A percentile compares a stretch with the other conserved stretches of the same genome.
Evolutionary conservation across 1,140 invertebrate genomes (phyloP).

Genomic region (Vollenhovia emeryi): DNA sequence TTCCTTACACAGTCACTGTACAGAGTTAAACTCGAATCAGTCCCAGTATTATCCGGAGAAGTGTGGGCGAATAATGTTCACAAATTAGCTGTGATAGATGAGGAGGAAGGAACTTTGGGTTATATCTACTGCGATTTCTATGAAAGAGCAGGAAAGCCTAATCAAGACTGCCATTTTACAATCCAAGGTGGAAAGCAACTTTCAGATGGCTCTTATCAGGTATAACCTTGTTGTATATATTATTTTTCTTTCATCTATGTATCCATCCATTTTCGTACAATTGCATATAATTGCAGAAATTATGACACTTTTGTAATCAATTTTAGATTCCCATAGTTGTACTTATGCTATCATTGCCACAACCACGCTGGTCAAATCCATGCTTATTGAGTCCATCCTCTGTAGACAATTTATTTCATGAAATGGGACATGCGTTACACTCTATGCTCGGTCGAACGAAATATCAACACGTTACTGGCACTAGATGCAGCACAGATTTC

Average conservation of each 20-base stretch:
- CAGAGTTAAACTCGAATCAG: constrained; percentile 91
- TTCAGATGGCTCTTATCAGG: constrained; percentile 94
- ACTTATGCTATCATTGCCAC: constrained; percentile 94
- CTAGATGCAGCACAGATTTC: constrained; percentile 98
- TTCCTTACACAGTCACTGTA: constrained; percentile 93
- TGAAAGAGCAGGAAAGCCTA: constrained; percentile 94
- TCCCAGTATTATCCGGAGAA: constrained; percentile 89
- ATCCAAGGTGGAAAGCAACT: constrained; percentile 96
- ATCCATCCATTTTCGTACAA: not conserved
- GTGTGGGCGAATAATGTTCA: constrained; percentile 95
- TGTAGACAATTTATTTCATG: constrained; percentile 99
- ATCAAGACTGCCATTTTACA: constrained; percentile 99
- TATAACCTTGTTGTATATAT: constrained; percentile 74
- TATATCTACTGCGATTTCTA: constrained; percentile 99
- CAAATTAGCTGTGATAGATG: constrained; percentile 94
- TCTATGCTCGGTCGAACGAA: constrained; percentile 98
- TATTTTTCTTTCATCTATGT: not conserved
- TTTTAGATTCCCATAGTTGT: constrained; percentile 96
- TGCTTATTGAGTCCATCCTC: constrained; percentile 93
- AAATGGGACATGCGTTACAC: constrained; percentile 99
- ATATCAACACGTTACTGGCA: constrained; percentile 99
- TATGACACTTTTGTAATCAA: not conserved
- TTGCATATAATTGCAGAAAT: not conserved
- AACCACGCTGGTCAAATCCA: constrained; percentile 91
- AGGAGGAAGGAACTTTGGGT: constrained; percentile 92